Conservation (phyloP, 2,888 invertebrate species). For the Dexiosoma caninum region DNA sequence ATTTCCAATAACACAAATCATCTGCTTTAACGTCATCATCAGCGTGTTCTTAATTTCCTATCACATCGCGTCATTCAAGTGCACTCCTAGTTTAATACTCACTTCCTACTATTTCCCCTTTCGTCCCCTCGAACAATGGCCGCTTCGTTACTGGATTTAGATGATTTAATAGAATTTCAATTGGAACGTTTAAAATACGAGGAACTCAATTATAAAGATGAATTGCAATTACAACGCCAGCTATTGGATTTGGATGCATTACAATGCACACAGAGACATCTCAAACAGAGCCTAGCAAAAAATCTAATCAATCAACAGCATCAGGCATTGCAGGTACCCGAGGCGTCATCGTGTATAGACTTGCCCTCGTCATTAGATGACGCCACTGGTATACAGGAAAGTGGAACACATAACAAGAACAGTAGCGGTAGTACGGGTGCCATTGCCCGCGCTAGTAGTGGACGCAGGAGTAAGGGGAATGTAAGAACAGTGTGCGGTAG, state of each 20-base stretch:
- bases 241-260: constrained; percentile 64
- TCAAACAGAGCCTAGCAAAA: constrained; percentile 33
- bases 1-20: not conserved
- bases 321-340: constrained; percentile 58
- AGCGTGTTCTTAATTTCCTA: not conserved
- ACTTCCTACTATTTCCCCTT: not conserved
- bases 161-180: constrained; percentile 68
- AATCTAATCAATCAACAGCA: constrained; percentile 50
- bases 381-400: not conserved
- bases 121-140: constrained; percentile 58
- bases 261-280: constrained; percentile 49
- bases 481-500: constrained; percentile 31
- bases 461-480: constrained; percentile 30
- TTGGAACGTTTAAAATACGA: constrained; percentile 67
- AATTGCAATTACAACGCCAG: constrained; percentile 67
- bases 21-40: not conserved
- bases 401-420: not conserved
- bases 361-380: constrained; percentile 36
- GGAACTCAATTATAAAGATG: constrained; percentile 68
- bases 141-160: constrained; percentile 64
- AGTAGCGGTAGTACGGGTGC: constrained; percentile 47
- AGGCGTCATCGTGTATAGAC: constrained; percentile 47
- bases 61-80: not conserved
- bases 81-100: not conserved
- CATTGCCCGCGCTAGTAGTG: constrained; percentile 43